Conservation (phyloP, 2,113 vertebrate species). For the Mastomys coucha region DNA sequence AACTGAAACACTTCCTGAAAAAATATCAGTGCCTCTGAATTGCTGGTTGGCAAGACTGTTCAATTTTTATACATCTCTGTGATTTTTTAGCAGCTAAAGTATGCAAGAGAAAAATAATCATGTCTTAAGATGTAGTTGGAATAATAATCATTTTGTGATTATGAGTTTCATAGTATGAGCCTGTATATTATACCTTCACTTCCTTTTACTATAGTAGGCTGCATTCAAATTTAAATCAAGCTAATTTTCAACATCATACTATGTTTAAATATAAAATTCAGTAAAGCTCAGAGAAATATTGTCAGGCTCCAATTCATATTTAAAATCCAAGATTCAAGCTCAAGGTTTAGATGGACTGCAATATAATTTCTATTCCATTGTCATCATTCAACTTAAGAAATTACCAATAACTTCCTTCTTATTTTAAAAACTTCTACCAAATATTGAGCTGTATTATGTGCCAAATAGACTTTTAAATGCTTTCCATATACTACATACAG, state of each 20-base stretch:
- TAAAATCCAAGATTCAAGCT: not conserved
- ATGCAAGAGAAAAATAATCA: slow-evolving; percentile 14
- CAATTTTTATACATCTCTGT: not conserved
- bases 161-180: not conserved
- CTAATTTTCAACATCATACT: slow-evolving; percentile 20
- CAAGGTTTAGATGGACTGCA: not conserved
- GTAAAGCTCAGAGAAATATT: not conserved
- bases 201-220: not conserved
- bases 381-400: not conserved
- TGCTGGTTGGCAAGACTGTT: slow-evolving; percentile 20
- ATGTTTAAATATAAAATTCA: slow-evolving; percentile 31
- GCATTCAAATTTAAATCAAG: slow-evolving; percentile 18
- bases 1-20: slow-evolving; percentile 22
- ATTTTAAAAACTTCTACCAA: slow-evolving; percentile 33
- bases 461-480: not conserved
- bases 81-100: slow-evolving; percentile 18
- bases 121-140: not conserved
- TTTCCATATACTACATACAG: not conserved
- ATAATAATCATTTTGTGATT: slow-evolving; percentile 37
- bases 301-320: not conserved
- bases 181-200: slow-evolving; percentile 16
- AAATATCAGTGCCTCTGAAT: slow-evolving; percentile 25
- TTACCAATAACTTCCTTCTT: not conserved
- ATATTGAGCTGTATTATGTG: not conserved
- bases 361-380: slow-evolving; percentile 44